These are phyloP conservation scores for Thera britannica DNA, from an alignment of 2,888 invertebrate genomes.

Conservation along the genomic window DNA sequence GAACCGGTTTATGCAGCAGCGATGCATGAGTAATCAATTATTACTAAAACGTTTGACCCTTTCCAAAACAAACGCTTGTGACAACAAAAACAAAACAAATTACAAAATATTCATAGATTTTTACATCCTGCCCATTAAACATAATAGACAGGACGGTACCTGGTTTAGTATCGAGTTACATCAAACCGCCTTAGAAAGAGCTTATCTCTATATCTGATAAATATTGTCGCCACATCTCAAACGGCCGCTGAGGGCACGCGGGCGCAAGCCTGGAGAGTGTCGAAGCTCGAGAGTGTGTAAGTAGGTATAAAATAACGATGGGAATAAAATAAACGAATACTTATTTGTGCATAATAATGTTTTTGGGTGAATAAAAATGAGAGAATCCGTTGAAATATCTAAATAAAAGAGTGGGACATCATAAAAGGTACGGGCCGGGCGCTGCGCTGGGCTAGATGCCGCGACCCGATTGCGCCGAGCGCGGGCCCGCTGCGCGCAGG, in stretches of 20 bases:
- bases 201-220: constrained; percentile 78
- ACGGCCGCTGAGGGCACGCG: constrained; percentile 44
- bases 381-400: constrained; percentile 77
- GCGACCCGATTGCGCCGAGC: constrained; percentile 68
- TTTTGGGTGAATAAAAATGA: constrained; percentile 79
- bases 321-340: constrained; percentile 78
- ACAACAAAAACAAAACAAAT: background rate
- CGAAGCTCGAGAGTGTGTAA: constrained; percentile 63
- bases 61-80: background rate
- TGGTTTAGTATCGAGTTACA: constrained; percentile 74
- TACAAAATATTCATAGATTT: constrained; percentile 41
- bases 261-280: constrained; percentile 67
- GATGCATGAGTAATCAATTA: too few species aligned
- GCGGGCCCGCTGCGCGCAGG: constrained; percentile 54
- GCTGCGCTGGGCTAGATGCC: constrained; percentile 67
- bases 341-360: constrained; percentile 81
- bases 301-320: constrained; percentile 71
- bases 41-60: too few species aligned
- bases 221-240: constrained; percentile 76
- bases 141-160: constrained; percentile 58
- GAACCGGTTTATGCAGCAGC: too few species aligned
- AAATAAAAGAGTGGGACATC: constrained; percentile 71
- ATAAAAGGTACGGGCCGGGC: constrained; percentile 64
- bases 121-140: constrained; percentile 64
- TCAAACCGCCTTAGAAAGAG: constrained; percentile 71